Base-by-base conservation (phyloP, 2,113 vertebrate genomes). In the Eptatretus burgeri region DNA sequence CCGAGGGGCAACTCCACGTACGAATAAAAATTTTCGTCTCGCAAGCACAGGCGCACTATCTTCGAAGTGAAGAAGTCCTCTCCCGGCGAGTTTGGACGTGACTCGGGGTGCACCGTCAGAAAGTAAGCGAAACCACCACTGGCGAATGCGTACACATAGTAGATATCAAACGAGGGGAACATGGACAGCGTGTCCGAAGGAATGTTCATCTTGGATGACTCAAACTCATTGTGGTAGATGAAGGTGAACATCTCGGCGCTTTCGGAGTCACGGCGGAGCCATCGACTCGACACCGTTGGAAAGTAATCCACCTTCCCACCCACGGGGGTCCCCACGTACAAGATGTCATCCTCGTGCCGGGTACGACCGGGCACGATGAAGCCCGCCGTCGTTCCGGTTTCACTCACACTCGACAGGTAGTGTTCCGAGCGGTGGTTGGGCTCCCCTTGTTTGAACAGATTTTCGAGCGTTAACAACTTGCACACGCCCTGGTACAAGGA, bases 401-500 rank as follows among this genome's bases (percentile, higher is more conserved):
- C 89, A 0, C 93, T 95, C 71, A 88, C 87, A 1, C 91, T 86
- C 1, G 87, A 94, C 70, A 98, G 81, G 71, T 98, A 95, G 71
- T 98, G 91, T 67, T 98, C 91, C 74, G 95, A 95, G 74, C 93
- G 89, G 72, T 98, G 91, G 64, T 81, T 94, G 16, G 91, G 91
- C 68, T 98, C 91, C 51, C 86, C 91, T 2, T 95, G 77, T 70
- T 98, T 98, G 73, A 98, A 98, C 63, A 98, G 89, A 73, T 98
- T 88, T 51, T 95, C 85, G 64, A 98, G 74, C 66, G 86, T 79
- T 62, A 98, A 77, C 18, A 98, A 81, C 70, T 98, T 95, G 70
- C 91, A 98, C 70, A 95, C 91, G 50, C 91, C 91, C 73, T 98
- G 91, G 70, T 93, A 95, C 18, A 95, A 78, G 66, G 87, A 94